phyloP scores from a whole-genome alignment of 2,888 invertebrate species.

The Pycnomerus fuliginosus region DNA sequence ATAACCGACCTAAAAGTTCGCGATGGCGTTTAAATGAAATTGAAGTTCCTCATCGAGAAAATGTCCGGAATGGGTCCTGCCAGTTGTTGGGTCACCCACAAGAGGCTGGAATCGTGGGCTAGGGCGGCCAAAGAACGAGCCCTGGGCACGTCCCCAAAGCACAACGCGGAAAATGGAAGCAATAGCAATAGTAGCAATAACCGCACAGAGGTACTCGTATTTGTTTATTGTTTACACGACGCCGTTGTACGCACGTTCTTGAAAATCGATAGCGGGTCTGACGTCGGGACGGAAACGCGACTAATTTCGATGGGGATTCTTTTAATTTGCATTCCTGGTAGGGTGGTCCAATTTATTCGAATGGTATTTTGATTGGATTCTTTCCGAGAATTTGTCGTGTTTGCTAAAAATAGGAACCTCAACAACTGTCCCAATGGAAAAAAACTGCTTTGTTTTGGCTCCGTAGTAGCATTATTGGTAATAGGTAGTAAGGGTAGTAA shows the following conservation, averaged over 20 bases:
- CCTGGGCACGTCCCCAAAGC: slow-evolving; percentile 45
- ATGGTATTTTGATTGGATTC: no score
- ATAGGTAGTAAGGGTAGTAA: no score
- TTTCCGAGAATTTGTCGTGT: no score
- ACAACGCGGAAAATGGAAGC: slow-evolving; percentile 37
- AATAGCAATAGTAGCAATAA: slow-evolving; percentile 58
- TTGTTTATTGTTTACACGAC: slow-evolving; percentile 27
- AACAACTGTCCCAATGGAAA: no score
- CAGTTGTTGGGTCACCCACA: slow-evolving; percentile 76
- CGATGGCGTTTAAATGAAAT: not conserved
- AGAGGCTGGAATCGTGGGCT: slow-evolving; percentile 75
- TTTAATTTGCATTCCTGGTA: no score
- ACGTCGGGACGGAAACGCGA: slow-evolving; percentile 9
- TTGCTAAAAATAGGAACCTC: no score
- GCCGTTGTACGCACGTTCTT: slow-evolving; percentile 15
- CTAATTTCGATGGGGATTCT: slow-evolving; percentile 6
- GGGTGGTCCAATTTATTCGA: no score
- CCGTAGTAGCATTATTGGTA: no score
- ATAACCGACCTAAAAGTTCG: not conserved
- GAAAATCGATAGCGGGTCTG: slow-evolving; percentile 12
- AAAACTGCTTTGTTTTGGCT: no score
- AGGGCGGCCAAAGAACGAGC: slow-evolving; percentile 70
- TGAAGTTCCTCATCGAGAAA: slow-evolving; percentile 6
- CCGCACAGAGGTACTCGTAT: slow-evolving; percentile 44
- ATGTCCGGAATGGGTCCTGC: slow-evolving; percentile 67